Conservation (phyloP, 2,113 vertebrate genomes). For the Epinephelus lanceolatus region DNA sequence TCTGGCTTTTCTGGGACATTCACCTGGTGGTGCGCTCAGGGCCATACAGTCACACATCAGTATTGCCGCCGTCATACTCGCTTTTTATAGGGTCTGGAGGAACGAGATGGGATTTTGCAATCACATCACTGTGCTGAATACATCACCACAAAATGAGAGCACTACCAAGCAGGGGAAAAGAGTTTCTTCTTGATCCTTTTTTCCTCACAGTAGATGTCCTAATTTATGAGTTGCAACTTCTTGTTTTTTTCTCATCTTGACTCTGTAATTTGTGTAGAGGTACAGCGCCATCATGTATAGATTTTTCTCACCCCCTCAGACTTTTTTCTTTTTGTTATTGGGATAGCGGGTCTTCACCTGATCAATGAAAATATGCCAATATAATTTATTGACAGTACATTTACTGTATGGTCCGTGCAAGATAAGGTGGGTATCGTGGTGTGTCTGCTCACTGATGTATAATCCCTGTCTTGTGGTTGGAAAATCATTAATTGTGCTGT, state of each 20-base stretch:
- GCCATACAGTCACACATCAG: slow-evolving; percentile 69
- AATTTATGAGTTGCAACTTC: slow-evolving; percentile 37
- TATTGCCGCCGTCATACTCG: slow-evolving; percentile 48
- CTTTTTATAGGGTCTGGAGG: slow-evolving; percentile 70
- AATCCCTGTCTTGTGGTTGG: slow-evolving; percentile 45
- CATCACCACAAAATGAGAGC: slow-evolving; percentile 68
- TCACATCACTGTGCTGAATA: slow-evolving; percentile 74
- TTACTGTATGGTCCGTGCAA: slow-evolving; percentile 43
- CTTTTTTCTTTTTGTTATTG: slow-evolving; percentile 29
- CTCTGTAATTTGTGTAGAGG: slow-evolving; percentile 24
- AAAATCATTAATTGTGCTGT: slow-evolving; percentile 66
- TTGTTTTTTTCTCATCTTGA: slow-evolving; percentile 39
- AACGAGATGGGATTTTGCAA: slow-evolving; percentile 72
- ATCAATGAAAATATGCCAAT: slow-evolving; percentile 64
- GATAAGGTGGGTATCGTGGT: slow-evolving; percentile 62
- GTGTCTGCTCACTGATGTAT: slow-evolving; percentile 52
- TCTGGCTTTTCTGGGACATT: slow-evolving; percentile 76
- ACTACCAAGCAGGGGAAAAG: slow-evolving; percentile 30
- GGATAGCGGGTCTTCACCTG: slow-evolving; percentile 35
- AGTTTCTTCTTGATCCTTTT: slow-evolving; percentile 38
- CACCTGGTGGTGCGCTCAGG: slow-evolving; percentile 62
- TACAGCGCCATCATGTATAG: slow-evolving; percentile 8
- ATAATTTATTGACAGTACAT: slow-evolving; percentile 44
- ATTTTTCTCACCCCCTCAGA: not conserved
- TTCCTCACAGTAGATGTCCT: slow-evolving; percentile 34